Evolutionary conservation across 2,888 invertebrate genomes (phyloP).

Genomic region (Phengaris arion): DNA sequence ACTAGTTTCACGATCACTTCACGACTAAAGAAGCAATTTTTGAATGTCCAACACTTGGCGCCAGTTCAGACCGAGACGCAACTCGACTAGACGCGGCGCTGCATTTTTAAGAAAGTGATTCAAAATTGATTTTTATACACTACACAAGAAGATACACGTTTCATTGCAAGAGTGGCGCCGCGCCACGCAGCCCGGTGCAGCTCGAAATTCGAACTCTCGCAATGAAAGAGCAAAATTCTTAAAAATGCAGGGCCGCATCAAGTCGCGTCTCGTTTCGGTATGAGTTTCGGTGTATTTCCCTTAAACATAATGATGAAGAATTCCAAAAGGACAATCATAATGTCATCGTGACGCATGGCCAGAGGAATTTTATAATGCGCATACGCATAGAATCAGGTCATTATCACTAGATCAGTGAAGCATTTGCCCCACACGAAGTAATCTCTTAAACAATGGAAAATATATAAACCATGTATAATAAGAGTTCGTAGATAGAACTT

Average conservation of each 20-base stretch:
- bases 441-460: slow-evolving; percentile 67
- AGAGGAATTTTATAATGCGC: slow-evolving; percentile 67
- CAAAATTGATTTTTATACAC: too few relatives aligned
- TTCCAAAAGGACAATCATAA: slow-evolving; percentile 46
- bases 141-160: too few relatives aligned
- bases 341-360: slow-evolving; percentile 66
- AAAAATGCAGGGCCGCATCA: too few relatives aligned
- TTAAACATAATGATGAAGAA: not conserved
- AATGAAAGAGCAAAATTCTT: too few relatives aligned
- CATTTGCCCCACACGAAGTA: slow-evolving; percentile 73
- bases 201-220: too few relatives aligned
- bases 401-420: slow-evolving; percentile 71
- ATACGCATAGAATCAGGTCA: slow-evolving; percentile 54
- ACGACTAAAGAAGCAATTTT: not conserved
- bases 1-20: not conserved
- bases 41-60: not conserved
- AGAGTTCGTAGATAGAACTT: not conserved
- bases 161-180: too few relatives aligned
- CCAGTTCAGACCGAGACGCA: too few relatives aligned
- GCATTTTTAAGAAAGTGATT: too few relatives aligned
- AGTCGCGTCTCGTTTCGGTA: too few relatives aligned
- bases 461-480: slow-evolving; percentile 36
- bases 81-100: too few relatives aligned
- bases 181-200: too few relatives aligned
- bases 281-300: too few relatives aligned